These are phyloP conservation scores for Melieria omissa DNA, from an alignment of 2,888 invertebrate species.

Conservation along the genomic window DNA sequence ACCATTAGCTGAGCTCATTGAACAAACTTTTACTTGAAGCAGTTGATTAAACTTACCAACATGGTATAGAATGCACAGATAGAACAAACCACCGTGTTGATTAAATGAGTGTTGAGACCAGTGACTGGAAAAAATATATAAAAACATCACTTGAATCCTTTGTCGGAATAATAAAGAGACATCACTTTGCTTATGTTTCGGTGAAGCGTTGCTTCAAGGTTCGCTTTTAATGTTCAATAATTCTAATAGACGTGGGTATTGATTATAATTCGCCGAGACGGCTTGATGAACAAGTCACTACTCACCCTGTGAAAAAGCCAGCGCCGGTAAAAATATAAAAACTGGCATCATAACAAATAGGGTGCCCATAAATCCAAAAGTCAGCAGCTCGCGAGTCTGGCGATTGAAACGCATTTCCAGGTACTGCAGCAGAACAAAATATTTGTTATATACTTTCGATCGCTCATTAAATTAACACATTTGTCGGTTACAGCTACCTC, in stretches of 20 bases:
- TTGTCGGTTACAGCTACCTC: conserved; percentile 59
- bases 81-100: conserved; percentile 69
- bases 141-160: no score
- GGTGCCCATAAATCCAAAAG: conserved; percentile 54
- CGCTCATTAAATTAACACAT: no score
- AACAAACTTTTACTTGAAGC: no score
- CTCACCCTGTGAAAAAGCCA: conserved; percentile 64
- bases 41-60: conserved; percentile 65
- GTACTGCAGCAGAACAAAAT: conserved; percentile 52
- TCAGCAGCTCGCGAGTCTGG: conserved; percentile 56
- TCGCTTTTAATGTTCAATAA: no score
- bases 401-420: conserved; percentile 61
- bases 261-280: no score
- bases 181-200: no score
- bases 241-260: no score
- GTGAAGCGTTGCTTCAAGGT: no score
- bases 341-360: conserved; percentile 60
- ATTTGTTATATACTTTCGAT: background rate
- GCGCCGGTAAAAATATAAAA: conserved; percentile 60
- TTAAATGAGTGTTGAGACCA: conserved; percentile 69
- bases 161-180: no score
- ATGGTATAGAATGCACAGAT: conserved; percentile 73
- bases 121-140: conserved; percentile 66
- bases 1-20: no score
- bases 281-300: background rate